These are phyloP conservation scores for Myodes glareolus DNA, from an alignment of 2,113 vertebrate genomes.

Conservation along the genomic window DNA sequence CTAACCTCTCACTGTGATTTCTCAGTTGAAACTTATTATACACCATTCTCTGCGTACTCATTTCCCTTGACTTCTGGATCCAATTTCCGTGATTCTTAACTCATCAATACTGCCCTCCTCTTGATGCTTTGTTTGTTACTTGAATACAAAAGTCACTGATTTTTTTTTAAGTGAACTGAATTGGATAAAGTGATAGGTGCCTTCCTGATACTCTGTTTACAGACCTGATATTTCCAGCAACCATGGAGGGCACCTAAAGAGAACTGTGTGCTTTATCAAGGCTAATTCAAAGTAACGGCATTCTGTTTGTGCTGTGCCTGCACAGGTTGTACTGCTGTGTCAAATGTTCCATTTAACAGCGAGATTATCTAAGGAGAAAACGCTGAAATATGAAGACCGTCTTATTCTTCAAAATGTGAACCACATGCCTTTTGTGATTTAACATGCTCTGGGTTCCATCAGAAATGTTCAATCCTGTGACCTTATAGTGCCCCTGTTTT, in stretches of 20 bases:
- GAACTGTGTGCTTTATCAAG: background rate
- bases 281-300: background rate
- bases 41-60: accelerated
- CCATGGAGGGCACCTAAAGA: background rate
- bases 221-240: background rate
- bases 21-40: too few species aligned
- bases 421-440: conserved; percentile 57
- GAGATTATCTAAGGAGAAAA: conserved; percentile 36
- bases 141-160: background rate
- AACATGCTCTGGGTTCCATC: conserved; percentile 55
- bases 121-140: background rate
- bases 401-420: conserved; percentile 65
- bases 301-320: background rate
- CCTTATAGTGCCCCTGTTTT: background rate
- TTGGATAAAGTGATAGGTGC: background rate
- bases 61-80: too few species aligned
- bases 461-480: conserved; percentile 36
- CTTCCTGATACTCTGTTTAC: background rate
- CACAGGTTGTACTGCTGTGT: background rate
- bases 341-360: conserved; percentile 3
- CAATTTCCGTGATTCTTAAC: background rate
- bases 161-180: background rate
- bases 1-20: background rate
- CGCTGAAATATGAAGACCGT: background rate
- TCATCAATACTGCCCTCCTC: background rate